Evolutionary conservation across 2,888 invertebrate species (phyloP).

Genomic region (Cephus sareptanus): DNA sequence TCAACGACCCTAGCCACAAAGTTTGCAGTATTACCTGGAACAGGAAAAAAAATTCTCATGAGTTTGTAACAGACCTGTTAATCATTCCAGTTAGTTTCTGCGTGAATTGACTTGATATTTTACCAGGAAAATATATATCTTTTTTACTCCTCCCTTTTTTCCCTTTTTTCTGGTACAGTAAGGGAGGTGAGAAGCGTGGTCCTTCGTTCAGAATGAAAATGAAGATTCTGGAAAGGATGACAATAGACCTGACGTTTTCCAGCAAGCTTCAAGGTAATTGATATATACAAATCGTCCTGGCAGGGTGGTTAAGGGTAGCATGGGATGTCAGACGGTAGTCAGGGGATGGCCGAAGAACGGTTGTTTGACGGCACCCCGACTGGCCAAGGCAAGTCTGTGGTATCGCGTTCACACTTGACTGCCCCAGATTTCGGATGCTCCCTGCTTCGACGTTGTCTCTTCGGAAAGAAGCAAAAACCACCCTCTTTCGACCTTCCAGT

Average conservation of each 20-base stretch:
- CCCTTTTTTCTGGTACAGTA: neutral
- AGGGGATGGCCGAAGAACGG: conserved; percentile 33
- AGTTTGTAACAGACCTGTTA: neutral
- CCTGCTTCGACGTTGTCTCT: neutral
- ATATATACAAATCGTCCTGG: conserved; percentile 53
- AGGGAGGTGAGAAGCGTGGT: neutral
- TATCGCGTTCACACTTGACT: conserved; percentile 62
- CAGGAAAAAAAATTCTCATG: neutral
- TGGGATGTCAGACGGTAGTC: conserved; percentile 23
- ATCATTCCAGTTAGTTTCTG: neutral
- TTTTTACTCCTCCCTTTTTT: neutral
- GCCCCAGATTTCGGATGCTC: conserved; percentile 46
- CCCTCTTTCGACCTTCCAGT: conserved; percentile 28
- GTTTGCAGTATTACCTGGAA: neutral
- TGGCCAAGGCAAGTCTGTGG: conserved; percentile 45
- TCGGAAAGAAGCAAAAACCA: conserved; percentile 33
- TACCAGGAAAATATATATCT: neutral
- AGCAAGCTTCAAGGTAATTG: conserved; percentile 47
- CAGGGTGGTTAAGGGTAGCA: conserved; percentile 37
- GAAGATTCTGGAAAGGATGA: conserved; percentile 4
- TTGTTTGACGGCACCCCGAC: conserved; percentile 43
- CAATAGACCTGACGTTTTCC: conserved; percentile 23
- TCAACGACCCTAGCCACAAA: neutral
- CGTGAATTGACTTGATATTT: neutral
- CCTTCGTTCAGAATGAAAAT: neutral